Conservation (phyloP, 2,888 invertebrate genomes). For the Cenopis cana region DNA sequence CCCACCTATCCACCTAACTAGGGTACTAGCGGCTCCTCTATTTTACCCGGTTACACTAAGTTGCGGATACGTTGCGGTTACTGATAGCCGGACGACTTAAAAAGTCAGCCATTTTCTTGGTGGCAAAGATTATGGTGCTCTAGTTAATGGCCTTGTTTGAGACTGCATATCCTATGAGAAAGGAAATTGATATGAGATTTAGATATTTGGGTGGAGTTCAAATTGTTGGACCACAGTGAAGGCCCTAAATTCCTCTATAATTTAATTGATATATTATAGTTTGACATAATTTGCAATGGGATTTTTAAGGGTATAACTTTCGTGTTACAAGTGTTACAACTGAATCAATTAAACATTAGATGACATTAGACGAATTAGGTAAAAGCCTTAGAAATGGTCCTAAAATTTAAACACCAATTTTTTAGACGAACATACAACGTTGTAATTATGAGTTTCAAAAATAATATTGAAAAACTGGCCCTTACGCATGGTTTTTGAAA, state of each 20-base stretch:
- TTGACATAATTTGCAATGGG: no score
- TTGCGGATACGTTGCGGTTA: conserved; percentile 40
- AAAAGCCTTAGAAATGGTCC: no score
- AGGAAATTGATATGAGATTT: conserved; percentile 7
- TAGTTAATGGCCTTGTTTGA: conserved; percentile 36
- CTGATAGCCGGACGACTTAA: conserved; percentile 45
- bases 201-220: neutral
- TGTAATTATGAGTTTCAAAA: no score
- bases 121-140: conserved; percentile 42
- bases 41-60: conserved; percentile 38
- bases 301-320: no score
- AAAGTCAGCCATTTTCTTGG: conserved; percentile 45
- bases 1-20: conserved; percentile 16
- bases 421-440: no score
- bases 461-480: no score
- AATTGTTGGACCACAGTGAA: neutral
- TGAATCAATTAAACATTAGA: no score
- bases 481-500: no score
- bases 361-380: no score
- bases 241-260: neutral
- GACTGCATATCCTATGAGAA: neutral
- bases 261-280: no score
- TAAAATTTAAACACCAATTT: no score
- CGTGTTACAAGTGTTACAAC: no score
- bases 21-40: conserved; percentile 28